These are phyloP conservation scores for Diphyllodes magnificus DNA, from an alignment of 2,113 vertebrate species.

Conservation along the genomic window DNA sequence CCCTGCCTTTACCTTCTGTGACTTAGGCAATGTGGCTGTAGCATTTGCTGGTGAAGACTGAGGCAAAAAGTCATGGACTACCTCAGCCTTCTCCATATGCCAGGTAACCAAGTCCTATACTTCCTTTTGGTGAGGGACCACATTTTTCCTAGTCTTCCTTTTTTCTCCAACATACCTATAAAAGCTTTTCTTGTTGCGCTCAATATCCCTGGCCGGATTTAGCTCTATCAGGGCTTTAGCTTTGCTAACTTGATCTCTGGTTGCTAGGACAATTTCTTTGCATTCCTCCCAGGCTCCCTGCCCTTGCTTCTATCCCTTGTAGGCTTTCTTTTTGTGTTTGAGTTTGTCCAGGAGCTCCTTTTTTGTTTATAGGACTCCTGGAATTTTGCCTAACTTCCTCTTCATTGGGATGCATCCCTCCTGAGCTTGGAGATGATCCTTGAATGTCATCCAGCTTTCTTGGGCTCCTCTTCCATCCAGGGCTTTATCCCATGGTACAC, in stretches of 20 bases:
- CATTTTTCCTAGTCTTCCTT: neutral
- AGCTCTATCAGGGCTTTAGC: neutral
- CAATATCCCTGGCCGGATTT: neutral
- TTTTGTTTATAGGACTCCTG: neutral
- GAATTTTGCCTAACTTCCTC: neutral
- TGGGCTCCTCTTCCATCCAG: neutral
- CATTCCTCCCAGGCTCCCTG: neutral
- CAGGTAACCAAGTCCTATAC: neutral
- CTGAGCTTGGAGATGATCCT: neutral
- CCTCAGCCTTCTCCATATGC: neutral
- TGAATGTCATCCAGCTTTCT: neutral
- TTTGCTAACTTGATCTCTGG: neutral
- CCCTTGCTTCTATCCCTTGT: neutral
- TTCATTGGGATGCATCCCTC: accelerated
- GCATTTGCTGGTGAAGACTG: neutral
- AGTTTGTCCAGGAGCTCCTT: neutral
- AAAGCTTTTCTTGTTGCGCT: neutral
- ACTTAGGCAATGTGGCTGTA: neutral
- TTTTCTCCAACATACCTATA: neutral
- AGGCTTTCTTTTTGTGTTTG: neutral
- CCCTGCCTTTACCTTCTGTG: neutral
- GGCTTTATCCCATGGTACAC: neutral
- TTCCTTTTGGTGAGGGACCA: neutral
- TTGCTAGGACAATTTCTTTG: neutral
- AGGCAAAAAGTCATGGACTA: neutral